Conservation (phyloP, 2,113 vertebrate species). For the human (Homo sapiens) region DNA sequence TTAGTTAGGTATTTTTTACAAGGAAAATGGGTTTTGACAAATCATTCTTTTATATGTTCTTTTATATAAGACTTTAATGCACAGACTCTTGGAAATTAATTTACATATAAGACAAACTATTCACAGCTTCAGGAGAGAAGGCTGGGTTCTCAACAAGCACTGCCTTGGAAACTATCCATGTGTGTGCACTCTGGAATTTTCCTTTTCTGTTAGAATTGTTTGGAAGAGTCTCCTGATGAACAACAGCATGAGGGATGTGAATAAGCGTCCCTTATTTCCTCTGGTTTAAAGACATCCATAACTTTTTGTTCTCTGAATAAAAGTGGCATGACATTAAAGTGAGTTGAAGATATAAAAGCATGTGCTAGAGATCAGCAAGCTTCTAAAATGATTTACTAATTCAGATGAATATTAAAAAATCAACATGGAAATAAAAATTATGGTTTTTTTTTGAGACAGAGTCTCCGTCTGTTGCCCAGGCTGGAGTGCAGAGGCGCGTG, state of each 20-base stretch:
- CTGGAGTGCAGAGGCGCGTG: no score
- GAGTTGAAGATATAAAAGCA: background rate
- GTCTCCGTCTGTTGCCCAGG: no score
- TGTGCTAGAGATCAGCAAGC: background rate
- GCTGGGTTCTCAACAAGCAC: background rate
- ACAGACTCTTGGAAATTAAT: constrained; percentile 42
- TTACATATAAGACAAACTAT: constrained; percentile 1
- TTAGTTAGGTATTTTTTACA: background rate
- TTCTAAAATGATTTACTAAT: background rate
- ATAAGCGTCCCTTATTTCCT: constrained; percentile 25
- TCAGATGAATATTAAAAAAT: background rate
- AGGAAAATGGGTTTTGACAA: background rate
- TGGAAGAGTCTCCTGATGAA: constrained; percentile 22
- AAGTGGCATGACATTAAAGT: background rate
- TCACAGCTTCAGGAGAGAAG: background rate
- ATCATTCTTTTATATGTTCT: background rate
- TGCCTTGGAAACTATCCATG: background rate
- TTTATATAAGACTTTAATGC: background rate
- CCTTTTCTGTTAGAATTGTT: constrained; percentile 12
- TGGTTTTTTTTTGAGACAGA: background rate
- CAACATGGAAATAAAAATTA: background rate
- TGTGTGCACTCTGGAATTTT: constrained; percentile 7
- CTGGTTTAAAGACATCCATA: background rate
- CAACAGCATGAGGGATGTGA: background rate
- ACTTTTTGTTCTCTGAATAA: constrained; percentile 17